Conservation (phyloP, 2,113 vertebrate genomes). For the Mastomys coucha region DNA sequence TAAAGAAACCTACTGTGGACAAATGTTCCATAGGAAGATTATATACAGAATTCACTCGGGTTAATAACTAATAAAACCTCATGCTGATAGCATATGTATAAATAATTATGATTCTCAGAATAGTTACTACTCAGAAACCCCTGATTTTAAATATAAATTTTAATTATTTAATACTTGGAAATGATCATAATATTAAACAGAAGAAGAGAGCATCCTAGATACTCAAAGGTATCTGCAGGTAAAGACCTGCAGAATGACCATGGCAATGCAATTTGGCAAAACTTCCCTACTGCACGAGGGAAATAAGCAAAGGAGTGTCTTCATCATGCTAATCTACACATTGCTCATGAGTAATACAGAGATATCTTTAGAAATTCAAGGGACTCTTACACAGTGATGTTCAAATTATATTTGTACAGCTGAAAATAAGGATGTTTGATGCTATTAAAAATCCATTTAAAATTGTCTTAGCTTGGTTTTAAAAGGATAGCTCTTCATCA, state of each 20-base stretch:
- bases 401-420: neutral
- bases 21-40: slow-evolving; percentile 22
- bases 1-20: neutral
- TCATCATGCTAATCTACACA: neutral
- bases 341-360: neutral
- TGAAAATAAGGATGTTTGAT: neutral
- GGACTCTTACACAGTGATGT: neutral
- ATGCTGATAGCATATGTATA: slow-evolving; percentile 6
- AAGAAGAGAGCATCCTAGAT: neutral
- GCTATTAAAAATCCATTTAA: neutral
- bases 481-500: neutral
- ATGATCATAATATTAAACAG: neutral
- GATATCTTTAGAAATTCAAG: neutral
- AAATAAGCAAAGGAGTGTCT: neutral
- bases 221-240: too few relatives aligned
- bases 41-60: neutral
- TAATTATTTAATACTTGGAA: neutral
- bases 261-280: neutral
- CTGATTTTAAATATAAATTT: slow-evolving; percentile 16
- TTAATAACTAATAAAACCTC: slow-evolving; percentile 26
- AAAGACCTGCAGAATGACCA: neutral
- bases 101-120: neutral
- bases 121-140: slow-evolving; percentile 4
- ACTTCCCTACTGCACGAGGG: neutral
- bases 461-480: neutral